These are phyloP conservation scores for Lochmaea capreae DNA, from an alignment of 2,888 invertebrate species.

Conservation along the genomic window DNA sequence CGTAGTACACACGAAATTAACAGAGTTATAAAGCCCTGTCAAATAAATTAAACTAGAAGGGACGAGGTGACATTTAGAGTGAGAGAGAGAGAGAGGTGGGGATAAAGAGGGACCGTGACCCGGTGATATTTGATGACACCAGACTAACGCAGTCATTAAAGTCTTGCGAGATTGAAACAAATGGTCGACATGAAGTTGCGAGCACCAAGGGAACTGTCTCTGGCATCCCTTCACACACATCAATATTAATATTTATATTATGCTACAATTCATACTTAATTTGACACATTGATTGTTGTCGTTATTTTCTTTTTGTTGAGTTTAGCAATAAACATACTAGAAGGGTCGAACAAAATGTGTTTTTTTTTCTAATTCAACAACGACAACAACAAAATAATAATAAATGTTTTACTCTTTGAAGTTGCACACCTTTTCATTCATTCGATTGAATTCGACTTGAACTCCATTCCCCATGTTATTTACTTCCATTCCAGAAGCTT, in stretches of 20 bases:
- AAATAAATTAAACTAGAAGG: slow-evolving; percentile 50
- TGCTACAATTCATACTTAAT: slow-evolving; percentile 41
- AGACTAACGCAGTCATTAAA: slow-evolving; percentile 60
- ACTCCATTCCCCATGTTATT: no score
- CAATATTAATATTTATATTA: slow-evolving; percentile 58
- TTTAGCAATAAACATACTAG: slow-evolving; percentile 2
- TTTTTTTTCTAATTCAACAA: slow-evolving; percentile 14
- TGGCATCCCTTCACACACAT: slow-evolving; percentile 67
- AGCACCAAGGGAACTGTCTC: slow-evolving; percentile 64
- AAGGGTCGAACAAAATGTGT: slow-evolving; percentile 27
- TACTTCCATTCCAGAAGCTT: no score
- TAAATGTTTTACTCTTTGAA: slow-evolving; percentile 43
- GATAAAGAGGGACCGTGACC: slow-evolving; percentile 51
- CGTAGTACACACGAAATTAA: slow-evolving; percentile 33
- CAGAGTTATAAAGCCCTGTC: slow-evolving; percentile 46
- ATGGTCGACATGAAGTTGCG: slow-evolving; percentile 62
- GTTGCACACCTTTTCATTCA: no score
- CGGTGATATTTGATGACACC: slow-evolving; percentile 55
- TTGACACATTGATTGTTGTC: slow-evolving; percentile 42
- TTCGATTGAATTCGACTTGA: no score
- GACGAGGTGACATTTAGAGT: slow-evolving; percentile 46
- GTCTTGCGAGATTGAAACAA: slow-evolving; percentile 68
- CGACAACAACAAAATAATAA: no score
- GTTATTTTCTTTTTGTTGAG: slow-evolving; percentile 24
- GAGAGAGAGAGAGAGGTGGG: slow-evolving; percentile 47